Base-by-base conservation (phyloP, 2,113 vertebrate genomes). In the Phalacrocorax aristotelis region DNA sequence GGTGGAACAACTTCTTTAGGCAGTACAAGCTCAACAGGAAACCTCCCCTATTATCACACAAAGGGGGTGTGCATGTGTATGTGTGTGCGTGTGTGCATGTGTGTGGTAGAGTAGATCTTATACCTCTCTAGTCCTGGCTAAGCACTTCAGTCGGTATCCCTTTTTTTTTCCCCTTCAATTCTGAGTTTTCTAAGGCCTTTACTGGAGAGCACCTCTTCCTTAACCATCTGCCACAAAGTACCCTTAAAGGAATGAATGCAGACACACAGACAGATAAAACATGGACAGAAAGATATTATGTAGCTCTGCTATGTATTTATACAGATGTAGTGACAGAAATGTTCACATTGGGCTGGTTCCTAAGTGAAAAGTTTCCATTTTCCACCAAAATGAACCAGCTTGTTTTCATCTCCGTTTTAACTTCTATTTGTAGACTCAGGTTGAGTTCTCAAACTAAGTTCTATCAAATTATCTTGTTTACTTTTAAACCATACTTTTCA, bases 1-100 rank as follows among this genome's bases (percentile, higher is more conserved):
- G 40, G 48, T 52, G 29, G 13, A 72, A 80, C 1, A 72, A 80
- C n/a, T n/a, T 55, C 52, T 55, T 40, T 18, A 32, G 23, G 5
- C 9, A 52, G 34, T 23, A 12, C 6, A 88, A 88, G 3, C 13
- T 71, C 16, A 38, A 36, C 7, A 40, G 8, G n/a, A 58, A 71
- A 42, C 36, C 27, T 58, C 75, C 65, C 7, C 4, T 4, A 1
- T 55, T 87, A n/a, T 62, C 15, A 36, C n/a, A 60, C 13, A 57
- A 52, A n/a, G 4, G 3, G 19, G 0, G 4, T 42, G 7, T 11
- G 7, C 0, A 1, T 22, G 1, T 18, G 3, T 29, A 4, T 51
- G 27, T 26, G 19, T 1, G 19, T 17, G 38, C 10, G 12, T 26
- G 22, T 17, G 3, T 14, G 10, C 9, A 15, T 2, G 0, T 44